Percentiles rank a stretch among this genome's conserved stretches.
Conservation (phyloP, 2,797 vertebrate species). For the Enteromius paludinosus region DNA sequence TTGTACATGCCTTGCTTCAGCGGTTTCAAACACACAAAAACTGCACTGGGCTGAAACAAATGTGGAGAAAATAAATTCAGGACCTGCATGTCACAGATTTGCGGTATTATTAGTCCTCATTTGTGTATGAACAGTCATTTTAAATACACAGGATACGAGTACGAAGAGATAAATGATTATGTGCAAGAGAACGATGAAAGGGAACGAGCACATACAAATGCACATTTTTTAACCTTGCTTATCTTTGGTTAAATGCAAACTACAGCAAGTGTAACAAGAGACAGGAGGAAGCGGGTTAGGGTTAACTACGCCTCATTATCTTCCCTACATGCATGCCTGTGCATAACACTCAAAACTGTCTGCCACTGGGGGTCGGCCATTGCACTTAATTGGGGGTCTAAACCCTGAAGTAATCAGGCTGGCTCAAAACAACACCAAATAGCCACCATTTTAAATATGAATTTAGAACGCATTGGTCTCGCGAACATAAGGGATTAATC, state of each 20-base stretch:
- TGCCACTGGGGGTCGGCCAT: slow-evolving; percentile 48
- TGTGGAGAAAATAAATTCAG: slow-evolving; percentile 22
- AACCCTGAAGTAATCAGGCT: slow-evolving; percentile 52
- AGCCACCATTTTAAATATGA: slow-evolving; percentile 60
- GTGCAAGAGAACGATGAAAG: background rate
- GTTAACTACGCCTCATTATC: slow-evolving; percentile 54
- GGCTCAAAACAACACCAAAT: slow-evolving; percentile 55
- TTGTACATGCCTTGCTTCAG: slow-evolving; percentile 14
- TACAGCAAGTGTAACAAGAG: slow-evolving; percentile 41
- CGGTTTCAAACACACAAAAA: slow-evolving; percentile 12
- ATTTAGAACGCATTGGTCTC: slow-evolving; percentile 60
- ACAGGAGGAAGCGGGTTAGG: slow-evolving; percentile 44
- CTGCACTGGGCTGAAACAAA: background rate
- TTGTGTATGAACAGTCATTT: slow-evolving; percentile 2
- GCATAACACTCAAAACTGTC: slow-evolving; percentile 48
- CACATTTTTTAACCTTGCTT: slow-evolving; percentile 26
- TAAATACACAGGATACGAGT: slow-evolving; percentile 3
- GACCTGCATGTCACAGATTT: background rate
- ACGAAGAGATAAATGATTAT: background rate
- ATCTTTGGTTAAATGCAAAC: slow-evolving; percentile 34
- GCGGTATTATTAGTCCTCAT: slow-evolving; percentile 2
- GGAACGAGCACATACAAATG: slow-evolving; percentile 8
- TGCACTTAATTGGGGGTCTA: slow-evolving; percentile 46
- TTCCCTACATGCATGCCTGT: slow-evolving; percentile 41
- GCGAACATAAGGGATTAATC: slow-evolving; percentile 66